Base-by-base conservation (phyloP, 2,888 invertebrate species). In the Lithosia quadra region DNA sequence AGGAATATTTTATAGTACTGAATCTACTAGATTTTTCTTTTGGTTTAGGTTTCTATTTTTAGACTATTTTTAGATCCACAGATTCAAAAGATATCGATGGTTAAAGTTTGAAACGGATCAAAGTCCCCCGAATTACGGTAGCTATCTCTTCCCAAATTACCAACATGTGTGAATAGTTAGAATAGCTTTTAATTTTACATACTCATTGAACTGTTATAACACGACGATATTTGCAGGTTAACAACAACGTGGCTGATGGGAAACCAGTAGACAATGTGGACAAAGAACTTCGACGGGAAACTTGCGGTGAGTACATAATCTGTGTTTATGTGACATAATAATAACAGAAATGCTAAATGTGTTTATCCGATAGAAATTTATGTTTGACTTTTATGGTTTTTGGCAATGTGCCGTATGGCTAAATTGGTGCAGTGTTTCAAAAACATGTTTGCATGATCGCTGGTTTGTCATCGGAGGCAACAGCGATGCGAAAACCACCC, bases 251-350 rank as follows among this genome's bases (percentile, higher is more conserved):
- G 73, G 73, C 84, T 64, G 88, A 83, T 81, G 89, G 77, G 81
- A 91, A 89, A 77, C 73, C 81, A 58, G 72, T 84, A 78, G 86
- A 90, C 76, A 88, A 86, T 80, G 90, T 84, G 71, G 91, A 92
- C 73, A 90, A 85, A 80, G 91, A 92, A 70, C 84, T 92, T 75
- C 89, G 91, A 8, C 85, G 94, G 62, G 92, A 92, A 76, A 86
- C 81, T 69, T 89, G 91, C 67, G 91, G 91, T 91, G 78, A 90
- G 91, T 83, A 67, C 63, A 58, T 63, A 72, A 70, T 63, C 28
- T 43, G 11, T 36, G 9, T 34, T 57, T 13, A 61, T 62, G 53
- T 65, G 57, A 58, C 34, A 34, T 28, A 60, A 18, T 34, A 34
- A 67, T 59, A 59, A 59, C 9, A 60, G 24, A 33, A 57, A 43